Conservation (phyloP, 2,888 invertebrate species). For the Polylopha cassiicola region DNA sequence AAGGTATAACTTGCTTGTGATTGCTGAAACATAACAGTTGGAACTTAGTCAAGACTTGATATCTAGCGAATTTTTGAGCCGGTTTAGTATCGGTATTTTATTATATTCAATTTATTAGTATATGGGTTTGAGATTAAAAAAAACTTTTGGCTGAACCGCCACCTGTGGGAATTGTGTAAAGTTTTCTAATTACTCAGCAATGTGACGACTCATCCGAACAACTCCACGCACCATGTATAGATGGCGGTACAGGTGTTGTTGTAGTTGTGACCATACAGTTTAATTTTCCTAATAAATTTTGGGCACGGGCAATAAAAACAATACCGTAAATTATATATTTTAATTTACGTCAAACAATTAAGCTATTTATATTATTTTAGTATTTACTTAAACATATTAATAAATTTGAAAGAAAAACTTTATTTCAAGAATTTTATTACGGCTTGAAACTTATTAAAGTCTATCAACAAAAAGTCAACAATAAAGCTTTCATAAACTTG, state of each 20-base stretch:
- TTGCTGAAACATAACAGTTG: not conserved
- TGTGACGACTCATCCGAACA: too few relatives aligned
- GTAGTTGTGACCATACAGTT: too few relatives aligned
- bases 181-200: too few relatives aligned
- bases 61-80: not conserved
- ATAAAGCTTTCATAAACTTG: slow-evolving; percentile 74
- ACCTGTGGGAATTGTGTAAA: too few relatives aligned
- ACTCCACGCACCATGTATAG: too few relatives aligned
- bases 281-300: slow-evolving; percentile 1
- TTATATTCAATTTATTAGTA: too few relatives aligned
- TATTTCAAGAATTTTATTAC: slow-evolving; percentile 50
- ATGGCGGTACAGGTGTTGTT: too few relatives aligned
- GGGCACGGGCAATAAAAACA: slow-evolving; percentile 6
- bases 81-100: too few relatives aligned
- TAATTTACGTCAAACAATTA: slow-evolving; percentile 67
- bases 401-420: slow-evolving; percentile 54
- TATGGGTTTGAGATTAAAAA: too few relatives aligned
- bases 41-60: not conserved
- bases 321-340: slow-evolving; percentile 33
- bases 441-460: slow-evolving; percentile 68
- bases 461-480: slow-evolving; percentile 67
- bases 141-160: too few relatives aligned
- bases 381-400: slow-evolving; percentile 57
- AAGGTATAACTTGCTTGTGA: too few relatives aligned
- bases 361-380: slow-evolving; percentile 49